Conservation (phyloP, 2,888 invertebrate species). For the Nycteola revayana region DNA sequence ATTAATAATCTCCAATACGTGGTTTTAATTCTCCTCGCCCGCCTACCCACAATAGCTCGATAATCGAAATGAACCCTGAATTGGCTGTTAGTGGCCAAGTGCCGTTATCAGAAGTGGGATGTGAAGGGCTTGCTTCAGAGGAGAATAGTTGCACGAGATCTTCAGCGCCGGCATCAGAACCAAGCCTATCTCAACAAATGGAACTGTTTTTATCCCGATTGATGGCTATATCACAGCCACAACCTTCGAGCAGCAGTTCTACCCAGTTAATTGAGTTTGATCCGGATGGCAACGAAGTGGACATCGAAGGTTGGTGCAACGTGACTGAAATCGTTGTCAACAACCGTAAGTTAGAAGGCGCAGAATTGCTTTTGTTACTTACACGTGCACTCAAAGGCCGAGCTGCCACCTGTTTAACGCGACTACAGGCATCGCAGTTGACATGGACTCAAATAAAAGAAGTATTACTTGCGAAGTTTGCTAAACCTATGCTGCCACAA, state of each 20-base stretch:
- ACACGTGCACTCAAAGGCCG: background rate
- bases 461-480: background rate
- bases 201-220: background rate
- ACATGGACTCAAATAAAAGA: background rate
- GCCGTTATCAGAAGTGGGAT: slow-evolving; percentile 2
- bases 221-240: background rate
- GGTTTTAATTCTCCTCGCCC: too few relatives aligned
- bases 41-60: too few relatives aligned
- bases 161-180: too few relatives aligned
- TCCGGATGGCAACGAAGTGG: slow-evolving; percentile 5
- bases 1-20: too few relatives aligned
- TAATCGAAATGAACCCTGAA: too few relatives aligned
- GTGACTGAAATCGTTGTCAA: slow-evolving; percentile 4
- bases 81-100: background rate
- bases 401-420: background rate
- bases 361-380: background rate
- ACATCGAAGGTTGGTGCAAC: slow-evolving; percentile 9
- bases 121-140: background rate
- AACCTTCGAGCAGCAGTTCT: background rate
- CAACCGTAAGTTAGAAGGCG: background rate
- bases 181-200: background rate
- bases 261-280: slow-evolving; percentile 1
- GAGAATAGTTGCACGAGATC: background rate
- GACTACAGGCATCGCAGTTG: background rate
- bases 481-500: background rate